These are phyloP conservation scores for Laodelphax striatellus DNA, from an alignment of 1,140 invertebrate species.

Conservation along the genomic window DNA sequence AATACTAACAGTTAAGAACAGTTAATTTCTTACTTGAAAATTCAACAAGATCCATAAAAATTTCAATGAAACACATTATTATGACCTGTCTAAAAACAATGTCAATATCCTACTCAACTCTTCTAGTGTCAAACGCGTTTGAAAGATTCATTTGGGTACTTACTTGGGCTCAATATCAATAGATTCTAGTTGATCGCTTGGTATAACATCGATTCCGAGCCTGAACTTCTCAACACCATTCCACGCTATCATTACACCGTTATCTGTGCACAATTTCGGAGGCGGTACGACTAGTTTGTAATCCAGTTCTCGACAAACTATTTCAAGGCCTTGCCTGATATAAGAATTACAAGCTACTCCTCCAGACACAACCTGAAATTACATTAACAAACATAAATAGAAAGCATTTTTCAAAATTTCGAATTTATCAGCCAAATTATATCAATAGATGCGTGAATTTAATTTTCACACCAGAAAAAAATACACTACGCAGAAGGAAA, in stretches of 20 bases:
- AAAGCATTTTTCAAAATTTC: too few species aligned
- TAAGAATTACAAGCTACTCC: slow-evolving; percentile 90
- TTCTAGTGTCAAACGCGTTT: too few species aligned
- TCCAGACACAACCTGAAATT: slow-evolving; percentile 74
- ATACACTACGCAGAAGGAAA: too few species aligned
- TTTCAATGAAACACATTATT: too few species aligned
- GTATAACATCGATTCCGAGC: slow-evolving; percentile 33
- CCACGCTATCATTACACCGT: slow-evolving; percentile 99
- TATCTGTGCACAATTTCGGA: slow-evolving; percentile 86
- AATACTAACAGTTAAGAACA: too few species aligned
- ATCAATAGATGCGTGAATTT: too few species aligned
- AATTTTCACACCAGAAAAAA: too few species aligned
- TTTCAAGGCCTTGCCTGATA: slow-evolving; percentile 53
- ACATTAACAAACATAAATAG: not conserved
- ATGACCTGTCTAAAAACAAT: too few species aligned
- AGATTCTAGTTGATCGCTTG: slow-evolving; percentile 34
- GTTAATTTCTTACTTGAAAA: too few species aligned
- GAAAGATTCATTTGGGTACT: not conserved
- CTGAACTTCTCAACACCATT: slow-evolving; percentile 76
- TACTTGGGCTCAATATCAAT: slow-evolving; percentile 34
- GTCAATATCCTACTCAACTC: too few species aligned
- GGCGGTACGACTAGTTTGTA: slow-evolving; percentile 65
- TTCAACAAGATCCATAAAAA: too few species aligned
- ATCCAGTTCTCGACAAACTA: slow-evolving; percentile 50
- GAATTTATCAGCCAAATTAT: too few species aligned